phyloP scores from a whole-genome alignment of 2,113 vertebrate genomes.

The Scopus umbretta region DNA sequence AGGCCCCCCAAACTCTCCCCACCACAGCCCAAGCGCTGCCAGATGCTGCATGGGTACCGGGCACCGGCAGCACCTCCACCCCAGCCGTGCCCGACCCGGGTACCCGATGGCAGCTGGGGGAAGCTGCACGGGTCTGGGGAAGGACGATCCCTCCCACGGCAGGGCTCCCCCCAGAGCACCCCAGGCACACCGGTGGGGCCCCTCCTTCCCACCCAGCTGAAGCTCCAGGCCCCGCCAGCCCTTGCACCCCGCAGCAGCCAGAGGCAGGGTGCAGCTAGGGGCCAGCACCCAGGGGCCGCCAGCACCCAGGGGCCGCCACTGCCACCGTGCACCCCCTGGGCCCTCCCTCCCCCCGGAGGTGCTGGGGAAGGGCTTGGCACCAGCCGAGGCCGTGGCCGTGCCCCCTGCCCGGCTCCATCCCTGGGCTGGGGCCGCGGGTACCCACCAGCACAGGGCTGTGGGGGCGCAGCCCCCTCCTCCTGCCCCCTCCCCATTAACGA shows the following conservation, averaged over 20 bases:
- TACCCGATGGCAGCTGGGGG: accelerated
- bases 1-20: not conserved
- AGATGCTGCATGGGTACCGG: not conserved
- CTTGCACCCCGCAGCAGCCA: too few species aligned
- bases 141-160: accelerated
- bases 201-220: accelerated
- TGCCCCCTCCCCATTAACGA: not conserved
- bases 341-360: not conserved
- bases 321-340: not conserved
- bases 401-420: not conserved
- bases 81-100: accelerated
- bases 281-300: not conserved
- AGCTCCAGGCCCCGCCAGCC: not conserved
- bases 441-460: accelerated
- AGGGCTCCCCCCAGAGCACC: not conserved
- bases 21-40: accelerated
- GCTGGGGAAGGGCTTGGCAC: not conserved
- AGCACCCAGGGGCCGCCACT: not conserved
- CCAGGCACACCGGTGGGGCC: accelerated
- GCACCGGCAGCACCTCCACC: accelerated
- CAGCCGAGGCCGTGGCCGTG: accelerated
- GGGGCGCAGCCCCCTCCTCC: not conserved
- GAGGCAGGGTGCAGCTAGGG: not conserved
- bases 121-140: not conserved
- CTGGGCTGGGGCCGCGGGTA: accelerated